Base-by-base conservation (phyloP, 1,140 invertebrate species). In the Atta texana region DNA sequence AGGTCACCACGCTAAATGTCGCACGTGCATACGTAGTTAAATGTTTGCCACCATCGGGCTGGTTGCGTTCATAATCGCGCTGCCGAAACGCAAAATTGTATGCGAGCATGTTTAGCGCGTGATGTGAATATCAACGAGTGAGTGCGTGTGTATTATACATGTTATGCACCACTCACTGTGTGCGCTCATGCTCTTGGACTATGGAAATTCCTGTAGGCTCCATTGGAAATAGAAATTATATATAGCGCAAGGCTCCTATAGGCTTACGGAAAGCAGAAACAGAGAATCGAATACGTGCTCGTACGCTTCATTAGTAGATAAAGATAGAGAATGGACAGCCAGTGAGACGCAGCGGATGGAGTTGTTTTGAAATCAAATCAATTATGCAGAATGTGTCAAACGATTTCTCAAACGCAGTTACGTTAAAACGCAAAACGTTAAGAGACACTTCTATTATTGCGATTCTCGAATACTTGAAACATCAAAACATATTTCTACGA, bases 361-460 rank as follows among this genome's bases (percentile, higher is more conserved):
- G 39, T 24, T 12, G 68, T 59, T 82, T 82, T 74, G 68, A 74
- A 82, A 82, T 82, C 80, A 74, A 82, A 74, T 82, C 53, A 59
- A 82, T 82, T 82, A 74, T 53, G 21, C 80, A 4, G 68, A 74
- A 55, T 59, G 80, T 74, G 80, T 74, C 24, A 82, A 74, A 82
- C 53, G 80, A 24, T 82, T 82, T 82, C 80, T 82, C 80, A 82
- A 74, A 49, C 39, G 53, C 53, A 31, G 21, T 53, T 72, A 69
- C 24, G 18, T 28, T 6, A 31, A 0, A 31, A 0, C 31, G 31
- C 31, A 18, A 8, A 69, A 31, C 63, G 24, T 51, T 49, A 39
- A 72, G 55, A 59, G 53, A 59, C 80, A 49, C 21, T 74, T 59
- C 5, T 31, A 7, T 5, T n/a, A 7, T 74, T 7, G 2, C 31